Evolutionary conservation across 2,888 invertebrate species (phyloP), one percentile per base, ranked within the genome.

Genomic region (Nemotelus nigrinus): DNA sequence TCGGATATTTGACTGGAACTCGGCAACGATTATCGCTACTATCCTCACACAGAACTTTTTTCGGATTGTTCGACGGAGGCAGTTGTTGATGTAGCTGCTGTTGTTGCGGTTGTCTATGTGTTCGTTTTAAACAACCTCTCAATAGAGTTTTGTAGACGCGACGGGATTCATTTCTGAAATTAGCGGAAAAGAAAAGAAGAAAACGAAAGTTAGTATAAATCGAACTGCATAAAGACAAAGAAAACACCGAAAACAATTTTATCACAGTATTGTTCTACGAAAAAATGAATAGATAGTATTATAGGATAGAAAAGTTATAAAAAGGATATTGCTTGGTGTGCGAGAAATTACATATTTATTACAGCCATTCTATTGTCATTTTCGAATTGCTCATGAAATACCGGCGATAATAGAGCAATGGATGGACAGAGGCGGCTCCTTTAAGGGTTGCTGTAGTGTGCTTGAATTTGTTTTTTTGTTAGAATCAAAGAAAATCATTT

Each of bases 71-170:
- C 2, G 77, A 48, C 25, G 68, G 8, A 64, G 41, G 47, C 10
- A n/a, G 10, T 75, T 45, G 75, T 63, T 72, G 77, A 39, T 65
- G 70, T 57, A 50, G 72, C 41, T 78, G 78, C n/a, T 77, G 63
- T 47, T 65, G 63, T 41, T 60, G 68, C 3, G 45, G 85, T 80
- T 85, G 85, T 58, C 86, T 83, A 80, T 86, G 86, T 64, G 86
- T 85, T 78, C 86, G 83, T 81, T 84, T 86, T 50, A 86, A 80
- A 80, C 87, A 87, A 80, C 86, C 86, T 78, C 87, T 84, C 74
- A 87, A 81, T 80, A 87, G 81, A 41, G 87, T 87, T 79, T 87
- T 87, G 82, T 87, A 87, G 80, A 87, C 86, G 79, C 85, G 84
- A 78, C 84, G 84, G 80, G 84, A 85, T 82, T 86, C 86, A 82